phyloP scores from a whole-genome alignment of 2,113 vertebrate genomes.

The Alligator sinensis region DNA sequence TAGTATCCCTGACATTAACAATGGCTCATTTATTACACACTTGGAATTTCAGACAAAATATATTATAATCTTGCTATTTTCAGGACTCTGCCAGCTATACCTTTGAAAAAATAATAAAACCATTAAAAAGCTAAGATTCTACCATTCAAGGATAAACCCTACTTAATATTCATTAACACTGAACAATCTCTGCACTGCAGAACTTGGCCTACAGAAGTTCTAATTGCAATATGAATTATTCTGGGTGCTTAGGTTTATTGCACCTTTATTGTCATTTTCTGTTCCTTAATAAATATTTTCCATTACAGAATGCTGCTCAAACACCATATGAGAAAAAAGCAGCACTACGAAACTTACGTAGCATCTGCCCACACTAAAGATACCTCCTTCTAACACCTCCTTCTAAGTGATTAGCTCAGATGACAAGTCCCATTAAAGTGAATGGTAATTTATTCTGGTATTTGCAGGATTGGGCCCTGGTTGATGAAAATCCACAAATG shows the following conservation, averaged over 20 bases:
- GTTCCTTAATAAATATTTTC: background rate
- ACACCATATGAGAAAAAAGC: background rate
- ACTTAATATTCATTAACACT: constrained; percentile 70
- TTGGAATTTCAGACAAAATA: constrained; percentile 59
- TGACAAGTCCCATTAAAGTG: constrained; percentile 24
- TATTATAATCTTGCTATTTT: constrained; percentile 56
- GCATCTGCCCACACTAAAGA: background rate
- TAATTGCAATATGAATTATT: constrained; percentile 46
- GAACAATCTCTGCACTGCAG: constrained; percentile 45
- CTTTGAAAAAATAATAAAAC: constrained; percentile 68
- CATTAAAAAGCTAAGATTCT: constrained; percentile 33
- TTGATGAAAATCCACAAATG: background rate
- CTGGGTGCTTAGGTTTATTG: constrained; percentile 23
- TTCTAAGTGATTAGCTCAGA: background rate
- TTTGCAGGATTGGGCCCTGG: background rate
- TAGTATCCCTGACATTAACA: constrained; percentile 77
- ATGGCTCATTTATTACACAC: constrained; percentile 72
- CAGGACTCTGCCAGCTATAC: constrained; percentile 50
- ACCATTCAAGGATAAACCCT: constrained; percentile 62
- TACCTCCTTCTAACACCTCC: constrained; percentile 3
- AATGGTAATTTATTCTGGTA: constrained; percentile 8
- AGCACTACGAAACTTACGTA: background rate
- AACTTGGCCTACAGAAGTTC: constrained; percentile 47
- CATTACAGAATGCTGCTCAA: background rate
- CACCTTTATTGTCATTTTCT: constrained; percentile 37